A percentile compares a stretch with the other conserved stretches of the same genome.
These are phyloP conservation scores for Sisyra terminalis DNA, from an alignment of 2,888 invertebrate genomes.

Conservation along the genomic window DNA sequence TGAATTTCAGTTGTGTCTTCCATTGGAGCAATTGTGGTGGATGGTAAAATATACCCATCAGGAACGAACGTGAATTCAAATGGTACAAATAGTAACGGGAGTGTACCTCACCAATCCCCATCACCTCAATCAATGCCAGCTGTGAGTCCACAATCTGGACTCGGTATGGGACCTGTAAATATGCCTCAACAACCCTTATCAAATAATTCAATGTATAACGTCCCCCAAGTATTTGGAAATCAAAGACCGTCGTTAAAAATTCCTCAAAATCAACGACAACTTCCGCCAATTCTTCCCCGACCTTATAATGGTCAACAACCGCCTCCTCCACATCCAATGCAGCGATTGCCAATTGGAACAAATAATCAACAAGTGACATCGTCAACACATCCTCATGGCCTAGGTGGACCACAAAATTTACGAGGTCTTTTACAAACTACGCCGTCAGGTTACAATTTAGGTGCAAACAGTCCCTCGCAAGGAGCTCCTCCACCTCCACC, in stretches of 20 bases:
- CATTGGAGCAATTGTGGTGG: constrained; percentile 68
- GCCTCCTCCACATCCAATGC: constrained; percentile 21
- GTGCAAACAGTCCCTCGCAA: not conserved
- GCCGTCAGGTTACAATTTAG: not conserved
- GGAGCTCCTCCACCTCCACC: constrained; percentile 13
- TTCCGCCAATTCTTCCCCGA: constrained; percentile 14
- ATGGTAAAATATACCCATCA: constrained; percentile 60
- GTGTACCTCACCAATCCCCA: constrained; percentile 17
- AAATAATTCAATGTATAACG: constrained; percentile 19
- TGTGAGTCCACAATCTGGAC: constrained; percentile 10
- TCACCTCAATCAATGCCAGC: constrained; percentile 12
- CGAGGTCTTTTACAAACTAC: constrained; percentile 25
- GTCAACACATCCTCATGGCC: constrained; percentile 40
- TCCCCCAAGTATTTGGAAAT: constrained; percentile 19
- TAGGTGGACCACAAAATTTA: constrained; percentile 19
- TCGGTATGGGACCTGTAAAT: constrained; percentile 20
- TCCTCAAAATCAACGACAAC: constrained; percentile 16
- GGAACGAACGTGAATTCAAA: constrained; percentile 17
- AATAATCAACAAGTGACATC: constrained; percentile 29
- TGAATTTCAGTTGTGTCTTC: constrained; percentile 47
- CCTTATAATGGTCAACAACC: constrained; percentile 17
- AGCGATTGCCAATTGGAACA: not conserved
- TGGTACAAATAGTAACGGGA: constrained; percentile 16
- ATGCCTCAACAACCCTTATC: constrained; percentile 22
- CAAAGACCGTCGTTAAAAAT: not conserved